phyloP scores from a whole-genome alignment of 2,797 vertebrate genomes.

The Melanotaenia pygmaea region DNA sequence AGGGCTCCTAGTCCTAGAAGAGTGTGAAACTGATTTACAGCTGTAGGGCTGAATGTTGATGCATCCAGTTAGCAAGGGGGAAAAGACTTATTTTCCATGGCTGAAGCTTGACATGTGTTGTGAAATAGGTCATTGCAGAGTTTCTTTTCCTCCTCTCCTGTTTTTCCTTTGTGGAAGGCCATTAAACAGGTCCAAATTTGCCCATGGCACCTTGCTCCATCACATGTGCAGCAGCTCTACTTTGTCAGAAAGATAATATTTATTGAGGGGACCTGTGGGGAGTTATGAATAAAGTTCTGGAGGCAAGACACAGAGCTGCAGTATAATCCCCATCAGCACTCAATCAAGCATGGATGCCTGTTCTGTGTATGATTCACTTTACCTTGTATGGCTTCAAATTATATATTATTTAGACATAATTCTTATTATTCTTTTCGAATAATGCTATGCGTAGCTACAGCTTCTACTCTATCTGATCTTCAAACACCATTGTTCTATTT shows the following conservation, averaged over 20 bases:
- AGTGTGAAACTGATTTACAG: slow-evolving; percentile 72
- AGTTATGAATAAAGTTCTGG: slow-evolving; percentile 49
- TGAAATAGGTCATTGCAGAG: slow-evolving; percentile 71
- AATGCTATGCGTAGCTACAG: neutral
- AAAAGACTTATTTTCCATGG: slow-evolving; percentile 74
- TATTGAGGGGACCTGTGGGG: slow-evolving; percentile 54
- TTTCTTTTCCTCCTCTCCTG: slow-evolving; percentile 51
- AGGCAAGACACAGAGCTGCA: slow-evolving; percentile 28
- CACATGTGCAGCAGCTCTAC: slow-evolving; percentile 43
- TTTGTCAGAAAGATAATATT: slow-evolving; percentile 75
- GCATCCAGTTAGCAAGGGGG: slow-evolving; percentile 61
- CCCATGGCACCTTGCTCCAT: slow-evolving; percentile 46
- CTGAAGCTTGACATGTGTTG: slow-evolving; percentile 66
- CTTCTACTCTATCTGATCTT: neutral
- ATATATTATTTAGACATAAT: too few relatives aligned
- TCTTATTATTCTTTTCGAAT: neutral
- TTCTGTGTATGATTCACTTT: slow-evolving; percentile 11
- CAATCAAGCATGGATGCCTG: neutral
- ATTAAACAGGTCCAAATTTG: slow-evolving; percentile 45
- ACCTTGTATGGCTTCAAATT: neutral
- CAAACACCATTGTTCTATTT: slow-evolving; percentile 7
- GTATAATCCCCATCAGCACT: slow-evolving; percentile 26
- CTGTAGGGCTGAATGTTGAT: slow-evolving; percentile 66
- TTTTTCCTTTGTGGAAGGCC: slow-evolving; percentile 61
- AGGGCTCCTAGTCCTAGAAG: slow-evolving; percentile 42